Percentiles rank a stretch among this genome's conserved stretches.
Conservation (phyloP, 2,888 invertebrate species). For the Eupithecia tripunctaria region DNA sequence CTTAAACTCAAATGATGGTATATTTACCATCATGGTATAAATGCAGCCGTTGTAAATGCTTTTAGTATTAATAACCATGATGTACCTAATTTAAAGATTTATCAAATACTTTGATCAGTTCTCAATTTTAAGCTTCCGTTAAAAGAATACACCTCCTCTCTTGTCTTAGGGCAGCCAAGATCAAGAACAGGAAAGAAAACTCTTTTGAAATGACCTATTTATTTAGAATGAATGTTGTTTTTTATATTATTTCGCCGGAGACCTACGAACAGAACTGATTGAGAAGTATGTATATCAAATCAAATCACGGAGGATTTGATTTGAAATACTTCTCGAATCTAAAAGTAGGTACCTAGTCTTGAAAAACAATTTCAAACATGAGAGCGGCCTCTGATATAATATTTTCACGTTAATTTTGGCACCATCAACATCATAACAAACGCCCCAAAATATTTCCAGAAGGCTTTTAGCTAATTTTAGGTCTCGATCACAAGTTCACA, state of each 20-base stretch:
- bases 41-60: no score
- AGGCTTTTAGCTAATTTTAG: neutral
- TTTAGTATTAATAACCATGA: no score
- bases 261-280: neutral
- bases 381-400: neutral
- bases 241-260: neutral
- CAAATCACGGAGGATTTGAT: no score
- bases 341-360: neutral
- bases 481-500: slow-evolving; percentile 66
- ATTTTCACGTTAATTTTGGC: neutral
- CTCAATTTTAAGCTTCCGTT: neutral
- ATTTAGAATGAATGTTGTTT: no score
- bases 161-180: neutral
- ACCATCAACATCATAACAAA: neutral
- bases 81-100: no score
- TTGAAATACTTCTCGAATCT: neutral
- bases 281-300: no score
- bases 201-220: neutral
- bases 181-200: neutral
- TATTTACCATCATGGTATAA: no score
- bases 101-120: neutral
- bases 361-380: neutral
- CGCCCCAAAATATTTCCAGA: neutral
- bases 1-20: no score
- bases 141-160: neutral